These are phyloP conservation scores for Salarias fasciatus DNA, from an alignment of 2,797 vertebrate genomes.

Conservation along the genomic window DNA sequence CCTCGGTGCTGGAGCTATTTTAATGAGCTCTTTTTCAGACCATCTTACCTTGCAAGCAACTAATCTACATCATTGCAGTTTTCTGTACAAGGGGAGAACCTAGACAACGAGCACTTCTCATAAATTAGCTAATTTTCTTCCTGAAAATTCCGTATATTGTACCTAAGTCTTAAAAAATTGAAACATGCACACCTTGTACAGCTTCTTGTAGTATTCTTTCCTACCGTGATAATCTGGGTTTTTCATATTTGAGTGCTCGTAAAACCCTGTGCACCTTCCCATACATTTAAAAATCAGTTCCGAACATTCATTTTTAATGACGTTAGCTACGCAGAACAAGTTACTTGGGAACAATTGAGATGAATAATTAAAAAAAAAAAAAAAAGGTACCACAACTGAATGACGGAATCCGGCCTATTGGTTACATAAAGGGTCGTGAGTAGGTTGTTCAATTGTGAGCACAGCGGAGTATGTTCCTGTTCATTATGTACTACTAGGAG, in stretches of 20 bases:
- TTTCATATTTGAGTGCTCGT: not conserved
- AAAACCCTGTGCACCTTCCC: conserved; percentile 6
- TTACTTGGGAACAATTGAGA: conserved; percentile 48
- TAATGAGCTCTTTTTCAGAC: conserved; percentile 64
- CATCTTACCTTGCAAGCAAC: conserved; percentile 49
- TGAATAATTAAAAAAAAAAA: conserved; percentile 67
- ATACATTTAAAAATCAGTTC: conserved; percentile 30
- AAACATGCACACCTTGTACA: conserved; percentile 1
- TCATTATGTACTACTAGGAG: conserved; percentile 27
- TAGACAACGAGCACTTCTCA: conserved; percentile 7
- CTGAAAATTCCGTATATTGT: conserved; percentile 28
- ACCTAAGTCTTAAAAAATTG: conserved; percentile 19
- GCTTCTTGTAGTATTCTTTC: not conserved
- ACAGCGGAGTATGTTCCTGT: conserved; percentile 42
- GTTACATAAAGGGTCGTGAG: conserved; percentile 61
- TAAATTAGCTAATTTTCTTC: conserved; percentile 16
- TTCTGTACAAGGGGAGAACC: conserved; percentile 11
- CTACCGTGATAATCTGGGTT: conserved; percentile 9
- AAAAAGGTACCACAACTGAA: conserved; percentile 43
- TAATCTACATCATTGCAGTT: conserved; percentile 43
- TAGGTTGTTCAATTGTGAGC: conserved; percentile 54
- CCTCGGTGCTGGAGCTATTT: conserved; percentile 51
- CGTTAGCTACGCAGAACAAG: conserved; percentile 19
- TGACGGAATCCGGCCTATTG: conserved; percentile 39
- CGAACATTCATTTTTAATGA: conserved; percentile 44